Base-by-base conservation (phyloP, 1,140 invertebrate species). In the Drosophila carrolli region DNA sequence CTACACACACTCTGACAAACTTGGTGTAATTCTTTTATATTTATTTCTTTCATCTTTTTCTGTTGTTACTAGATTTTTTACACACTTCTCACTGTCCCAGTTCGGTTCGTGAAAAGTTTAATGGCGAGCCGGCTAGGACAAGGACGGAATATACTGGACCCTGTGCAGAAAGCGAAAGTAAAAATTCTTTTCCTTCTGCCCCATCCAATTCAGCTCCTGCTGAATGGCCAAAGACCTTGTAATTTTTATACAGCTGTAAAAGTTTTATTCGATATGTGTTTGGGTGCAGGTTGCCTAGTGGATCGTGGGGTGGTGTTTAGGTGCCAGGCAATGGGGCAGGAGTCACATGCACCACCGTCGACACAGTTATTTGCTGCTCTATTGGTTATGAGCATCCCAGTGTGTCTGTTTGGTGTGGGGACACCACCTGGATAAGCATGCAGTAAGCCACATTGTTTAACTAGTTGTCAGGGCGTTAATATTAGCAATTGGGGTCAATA, bases 41-140 rank as follows among this genome's bases (percentile, higher is more conserved):
- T 90, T 89, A 84, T 89, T 90, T 89, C 85, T 90, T 89, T 89
- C 84, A 89, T 88, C 84, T 88, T 88, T 85, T 89, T 89, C 85
- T 90, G 85, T 89, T 89, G 77, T 89, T 89, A 89, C 80, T 89
- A 81, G 77, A 83, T 90, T 89, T 89, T 89, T 90, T 84, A 90
- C 79, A 63, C 67, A 78, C 75, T 78, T 78, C 66, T 73, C 70
- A 81, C 68, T 89, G 85, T 89, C 84, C 85, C 85, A 89, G 85
- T 89, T 89, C 63, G 85, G 84, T 88, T 89, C 80, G 77, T 88
- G 80, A 89, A 88, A 89, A 88, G 84, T 89, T 89, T 88, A 88
- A 88, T 89, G 77, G 84, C 84, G 48, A 70, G 80, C 77, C 81
- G 84, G 83, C 59, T 66, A 51, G 75, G 77, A 67, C 76, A 78